Conservation (phyloP, 1,140 invertebrate species). For the Hylaeus anthracinus region DNA sequence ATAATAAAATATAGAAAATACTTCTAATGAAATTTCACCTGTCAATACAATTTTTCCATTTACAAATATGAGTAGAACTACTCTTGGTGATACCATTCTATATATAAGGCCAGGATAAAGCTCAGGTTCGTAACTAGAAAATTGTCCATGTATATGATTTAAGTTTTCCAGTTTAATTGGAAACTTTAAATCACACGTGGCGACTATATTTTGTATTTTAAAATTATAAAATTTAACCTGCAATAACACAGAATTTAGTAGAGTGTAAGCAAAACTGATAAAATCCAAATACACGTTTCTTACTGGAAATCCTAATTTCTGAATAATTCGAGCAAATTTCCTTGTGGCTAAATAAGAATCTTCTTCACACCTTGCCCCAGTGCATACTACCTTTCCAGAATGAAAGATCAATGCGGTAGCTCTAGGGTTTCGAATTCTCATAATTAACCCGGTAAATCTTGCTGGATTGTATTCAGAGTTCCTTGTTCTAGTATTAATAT, state of each 20-base stretch:
- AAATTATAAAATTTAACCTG: constrained; percentile 97
- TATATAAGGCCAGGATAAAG: constrained; percentile 99
- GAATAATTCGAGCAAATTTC: constrained; percentile 99
- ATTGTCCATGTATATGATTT: constrained; percentile 96
- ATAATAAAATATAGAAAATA: constrained; percentile 22
- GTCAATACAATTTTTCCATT: constrained; percentile 98
- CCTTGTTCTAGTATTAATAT: constrained; percentile 97
- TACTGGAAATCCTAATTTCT: constrained; percentile 98
- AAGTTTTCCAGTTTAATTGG: constrained; percentile 98
- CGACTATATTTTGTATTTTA: constrained; percentile 99
- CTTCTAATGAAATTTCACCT: constrained; percentile 82
- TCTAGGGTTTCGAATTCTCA: constrained; percentile 97
- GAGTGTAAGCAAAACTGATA: constrained; percentile 24
- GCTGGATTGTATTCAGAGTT: constrained; percentile 99
- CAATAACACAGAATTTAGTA: constrained; percentile 64
- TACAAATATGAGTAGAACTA: constrained; percentile 98
- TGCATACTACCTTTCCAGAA: constrained; percentile 99
- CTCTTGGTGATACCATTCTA: constrained; percentile 96
- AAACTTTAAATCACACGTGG: constrained; percentile 98
- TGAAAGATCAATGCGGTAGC: constrained; percentile 98
- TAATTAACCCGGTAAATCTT: constrained; percentile 98
- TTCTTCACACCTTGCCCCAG: constrained; percentile 97
- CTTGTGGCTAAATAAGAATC: constrained; percentile 95
- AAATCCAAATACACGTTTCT: constrained; percentile 65
- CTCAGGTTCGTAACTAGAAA: constrained; percentile 92